Evolutionary conservation across 2,113 vertebrate genomes (phyloP), one percentile per base, ranked within the genome.

Genomic region (Otis tarda): DNA sequence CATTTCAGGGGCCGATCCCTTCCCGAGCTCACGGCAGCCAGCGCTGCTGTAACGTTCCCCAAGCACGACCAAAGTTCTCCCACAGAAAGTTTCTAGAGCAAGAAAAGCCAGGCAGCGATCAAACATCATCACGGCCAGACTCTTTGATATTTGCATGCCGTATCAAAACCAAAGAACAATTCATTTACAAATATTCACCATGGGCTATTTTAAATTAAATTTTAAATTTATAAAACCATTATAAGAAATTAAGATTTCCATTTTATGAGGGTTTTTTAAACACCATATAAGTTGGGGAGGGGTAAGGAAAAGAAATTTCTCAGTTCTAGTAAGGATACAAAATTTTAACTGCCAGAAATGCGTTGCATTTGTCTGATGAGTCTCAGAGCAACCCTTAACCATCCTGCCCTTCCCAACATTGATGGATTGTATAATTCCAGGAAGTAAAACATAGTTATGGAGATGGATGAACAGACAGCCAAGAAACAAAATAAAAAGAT

Each of bases 361-460:
- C 81, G 59, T 2, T 69, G 74, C 95, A 80, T 89, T 94, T 94
- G 70, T 52, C 87, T 85, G 87, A 94, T 77, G 96, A 94, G 89
- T 85, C 94, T 97, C 91, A 74, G 91, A 85, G 81, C 91, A 95
- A 70, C 91, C 83, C 96, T 97, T 87, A 89, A 69, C 78, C 83
- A 83, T 30, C 41, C 87, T 96, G 96, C 91, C 95, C 96, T 95
- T 89, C 91, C 71, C 1, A 63, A 93, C 95, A 89, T 27, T 95
- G 96, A 97, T 83, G 91, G 95, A 97, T 95, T 71, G 77, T 86
- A 41, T 92, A 90, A 97, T 97, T 97, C 95, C 95, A 94, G 80
- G 85, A 97, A 97, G 80, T 86, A 96, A 96, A 96, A 96, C 88
- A 90, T 95, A 93, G 96, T 96, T 94, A 96, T 75, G 56, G 94